Evolutionary conservation across 2,113 vertebrate genomes (phyloP), one percentile per base, ranked within the genome.

Genomic region (Notiomystis cincta): DNA sequence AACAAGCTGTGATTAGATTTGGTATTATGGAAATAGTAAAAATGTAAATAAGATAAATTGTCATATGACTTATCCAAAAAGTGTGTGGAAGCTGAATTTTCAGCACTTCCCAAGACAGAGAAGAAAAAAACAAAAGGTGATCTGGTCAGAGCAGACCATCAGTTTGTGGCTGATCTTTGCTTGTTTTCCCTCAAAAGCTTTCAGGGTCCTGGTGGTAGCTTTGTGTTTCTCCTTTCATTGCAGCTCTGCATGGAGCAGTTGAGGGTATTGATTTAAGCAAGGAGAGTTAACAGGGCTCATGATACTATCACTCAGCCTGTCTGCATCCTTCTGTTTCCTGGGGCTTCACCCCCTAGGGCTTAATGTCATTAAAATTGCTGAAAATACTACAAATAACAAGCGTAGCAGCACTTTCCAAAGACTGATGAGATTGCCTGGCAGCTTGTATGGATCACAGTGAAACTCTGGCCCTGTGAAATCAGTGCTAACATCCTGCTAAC

Each of bases 311-410:
- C 44, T 88, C 62, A 78, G 71, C 24, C 58, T 94, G 75, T 76
- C 60, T 60, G 64, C 82, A 77, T 83, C 60, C 76, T 76, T 84
- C 65, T 90, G 47, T 40, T 92, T 71, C 90, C 92, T 78, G 79
- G 60, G 88, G 82, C 65, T 94, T 94, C 82, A 71, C 72, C 76
- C 60, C 72, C 66, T 78, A 81, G 31, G 76, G 72, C 82, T 89
- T 93, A 88, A 90, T 90, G 82, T 71, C 92, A 95, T 95, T 95
- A 81, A 94, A 91, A 93, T 48, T 51, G 56, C 72, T 92, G 87
- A 87, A 95, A 96, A 93, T 83, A n/a, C 61, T 93, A 37, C 79
- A 83, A 92, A 73, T 77, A 96, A 92, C 86, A 95, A 83, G 64
- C 45, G 13, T 69, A 51, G 79, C 82, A 86, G 38, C 76, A 56